These are phyloP conservation scores for Amphiprion clarkii DNA, from an alignment of 2,797 vertebrate species.

Conservation along the genomic window DNA sequence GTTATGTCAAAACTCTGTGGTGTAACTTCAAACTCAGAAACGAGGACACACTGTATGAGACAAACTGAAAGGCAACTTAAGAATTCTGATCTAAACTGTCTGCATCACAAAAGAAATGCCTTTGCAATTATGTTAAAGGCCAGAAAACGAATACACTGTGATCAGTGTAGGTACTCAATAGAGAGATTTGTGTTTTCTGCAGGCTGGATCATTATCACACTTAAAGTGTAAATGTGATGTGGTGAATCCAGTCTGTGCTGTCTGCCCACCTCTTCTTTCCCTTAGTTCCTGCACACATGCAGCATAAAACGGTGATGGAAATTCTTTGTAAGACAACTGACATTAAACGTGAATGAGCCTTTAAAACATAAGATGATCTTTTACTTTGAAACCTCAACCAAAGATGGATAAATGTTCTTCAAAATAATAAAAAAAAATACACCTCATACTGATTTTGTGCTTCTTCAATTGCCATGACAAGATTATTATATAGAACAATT, in stretches of 20 bases:
- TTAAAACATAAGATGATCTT: background rate
- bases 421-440: conserved; percentile 24
- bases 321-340: background rate
- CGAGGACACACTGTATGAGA: conserved; percentile 2
- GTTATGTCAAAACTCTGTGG: conserved; percentile 28
- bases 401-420: conserved; percentile 27
- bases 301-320: conserved; percentile 12
- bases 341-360: background rate
- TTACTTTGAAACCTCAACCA: conserved; percentile 8
- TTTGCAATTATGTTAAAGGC: background rate
- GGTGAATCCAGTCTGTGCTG: conserved; percentile 17
- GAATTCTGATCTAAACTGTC: conserved; percentile 22
- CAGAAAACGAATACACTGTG: conserved; percentile 20
- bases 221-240: conserved; percentile 18
- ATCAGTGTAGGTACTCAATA: conserved; percentile 51
- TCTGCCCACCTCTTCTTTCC: conserved; percentile 18
- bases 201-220: conserved; percentile 18
- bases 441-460: conserved; percentile 41
- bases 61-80: conserved; percentile 24
- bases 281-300: conserved; percentile 26
- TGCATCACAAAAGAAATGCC: conserved; percentile 9
- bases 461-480: conserved; percentile 29
- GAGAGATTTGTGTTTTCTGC: conserved; percentile 35
- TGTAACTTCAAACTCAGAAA: conserved; percentile 34
- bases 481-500: background rate